Evolutionary conservation across 2,113 vertebrate species (phyloP), one percentile per base, ranked within the genome.

Genomic region (Sebastes fasciatus): DNA sequence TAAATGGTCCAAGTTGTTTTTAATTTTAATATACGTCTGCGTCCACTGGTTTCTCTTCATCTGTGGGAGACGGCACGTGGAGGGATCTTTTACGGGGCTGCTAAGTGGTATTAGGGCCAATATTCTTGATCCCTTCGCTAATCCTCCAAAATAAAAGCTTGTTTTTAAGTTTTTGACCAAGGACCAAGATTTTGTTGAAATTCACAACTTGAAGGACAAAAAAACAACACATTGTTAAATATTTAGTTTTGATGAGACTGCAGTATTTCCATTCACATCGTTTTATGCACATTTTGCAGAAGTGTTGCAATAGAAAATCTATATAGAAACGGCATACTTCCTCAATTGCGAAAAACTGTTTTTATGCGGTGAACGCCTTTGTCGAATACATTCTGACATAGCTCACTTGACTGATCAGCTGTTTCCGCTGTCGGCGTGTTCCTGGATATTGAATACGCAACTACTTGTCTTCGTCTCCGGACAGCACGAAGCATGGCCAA

Each of bases 1-100:
- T 90, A 94, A 93, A 95, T 84, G 89, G 82, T 86, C 84, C 69
- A 79, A 84, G 77, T 83, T 78, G 82, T 88, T 92, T 86, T 89
- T 93, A 88, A 87, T 94, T 93, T 90, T 76, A 88, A 89, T 82
- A 79, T 49, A 64, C 46, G 51, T 87, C 82, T 34, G 2, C 77
- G 86, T 90, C 89, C 80, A 17, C 64, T 81, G 57, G 67, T 54
- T 61, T 77, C 67, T 46, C 6, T 13, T 86, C 75, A 75, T 51
- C 54, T 77, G 76, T 58, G 46, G 77, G 48, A 54, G 65, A 71
- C 42, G 6, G 51, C 57, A 54, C 6, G 17, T 19, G 13, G 48
- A 66, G 40, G 9, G 52, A 62, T 86, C 54, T 65, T 68, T 70
- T 12, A 26, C n/a, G n/a, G 57, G 45, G 60, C 52, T 68, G 45